Percentiles rank a stretch among this genome's conserved stretches.
Evolutionary conservation across 2,113 vertebrate species (phyloP).

Genomic region (Etheostoma cragini): DNA sequence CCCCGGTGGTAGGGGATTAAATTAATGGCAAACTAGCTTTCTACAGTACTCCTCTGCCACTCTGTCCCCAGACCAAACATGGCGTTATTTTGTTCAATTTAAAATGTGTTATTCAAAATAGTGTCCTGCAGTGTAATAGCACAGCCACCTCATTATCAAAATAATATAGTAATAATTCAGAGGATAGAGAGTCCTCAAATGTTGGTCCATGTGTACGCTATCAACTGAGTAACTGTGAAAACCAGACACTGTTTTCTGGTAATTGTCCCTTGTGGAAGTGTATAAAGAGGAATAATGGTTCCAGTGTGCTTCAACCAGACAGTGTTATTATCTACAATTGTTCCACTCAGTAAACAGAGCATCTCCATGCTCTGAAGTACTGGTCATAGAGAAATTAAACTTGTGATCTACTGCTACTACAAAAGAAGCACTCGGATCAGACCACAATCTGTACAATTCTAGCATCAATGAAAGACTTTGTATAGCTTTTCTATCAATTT

Average conservation of each 20-base stretch:
- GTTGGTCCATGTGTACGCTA: constrained; percentile 23
- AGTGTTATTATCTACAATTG: constrained; percentile 51
- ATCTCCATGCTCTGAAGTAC: constrained; percentile 37
- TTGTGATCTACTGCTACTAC: constrained; percentile 32
- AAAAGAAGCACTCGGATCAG: constrained; percentile 25
- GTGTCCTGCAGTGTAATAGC: constrained; percentile 43
- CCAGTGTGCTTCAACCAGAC: constrained; percentile 43
- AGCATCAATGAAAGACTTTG: neutral
- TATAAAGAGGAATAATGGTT: constrained; percentile 58
- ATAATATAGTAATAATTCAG: constrained; percentile 27
- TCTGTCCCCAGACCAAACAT: constrained; percentile 39
- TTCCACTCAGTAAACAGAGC: constrained; percentile 52
- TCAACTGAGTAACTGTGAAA: constrained; percentile 41
- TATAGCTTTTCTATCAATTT: constrained; percentile 1
- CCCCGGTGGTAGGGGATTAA: constrained; percentile 19
- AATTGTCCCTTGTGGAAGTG: constrained; percentile 67
- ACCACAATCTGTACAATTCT: constrained; percentile 3
- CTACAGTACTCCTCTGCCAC: constrained; percentile 16
- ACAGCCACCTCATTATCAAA: constrained; percentile 59
- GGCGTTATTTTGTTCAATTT: constrained; percentile 47
- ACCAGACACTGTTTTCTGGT: constrained; percentile 54
- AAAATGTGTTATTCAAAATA: constrained; percentile 56
- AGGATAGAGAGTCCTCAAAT: constrained; percentile 57
- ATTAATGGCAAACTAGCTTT: constrained; percentile 49
- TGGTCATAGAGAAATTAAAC: constrained; percentile 45